Conservation (phyloP, 2,797 vertebrate genomes). For the Lemur catta region DNA sequence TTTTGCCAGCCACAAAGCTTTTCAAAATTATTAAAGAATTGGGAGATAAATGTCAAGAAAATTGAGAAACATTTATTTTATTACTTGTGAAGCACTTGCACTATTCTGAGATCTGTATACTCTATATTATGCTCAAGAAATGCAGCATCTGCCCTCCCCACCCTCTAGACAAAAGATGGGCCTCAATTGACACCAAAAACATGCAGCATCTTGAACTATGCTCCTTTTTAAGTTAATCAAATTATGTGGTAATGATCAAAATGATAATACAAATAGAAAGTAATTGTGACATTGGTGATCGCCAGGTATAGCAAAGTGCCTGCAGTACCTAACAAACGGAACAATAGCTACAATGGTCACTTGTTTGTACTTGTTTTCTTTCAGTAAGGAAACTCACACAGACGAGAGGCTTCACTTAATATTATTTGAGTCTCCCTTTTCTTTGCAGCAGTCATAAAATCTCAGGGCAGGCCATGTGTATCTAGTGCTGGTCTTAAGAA, state of each 20-base stretch:
- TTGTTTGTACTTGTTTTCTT: constrained; percentile 30
- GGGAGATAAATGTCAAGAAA: background rate
- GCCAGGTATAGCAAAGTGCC: background rate
- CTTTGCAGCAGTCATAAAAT: background rate
- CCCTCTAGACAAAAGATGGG: background rate
- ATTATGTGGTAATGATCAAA: background rate
- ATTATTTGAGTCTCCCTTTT: background rate
- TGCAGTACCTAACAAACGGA: background rate
- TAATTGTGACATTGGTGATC: background rate
- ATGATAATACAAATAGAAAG: background rate
- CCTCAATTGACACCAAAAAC: background rate
- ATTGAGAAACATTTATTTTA: background rate
- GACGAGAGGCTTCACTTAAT: background rate
- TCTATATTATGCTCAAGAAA: background rate
- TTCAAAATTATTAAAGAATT: constrained; percentile 3
- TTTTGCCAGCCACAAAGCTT: background rate
- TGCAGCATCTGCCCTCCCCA: background rate
- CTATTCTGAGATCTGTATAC: background rate
- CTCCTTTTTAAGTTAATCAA: background rate
- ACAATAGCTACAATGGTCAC: background rate
- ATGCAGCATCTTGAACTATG: background rate
- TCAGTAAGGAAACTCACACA: background rate
- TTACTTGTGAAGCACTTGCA: background rate
- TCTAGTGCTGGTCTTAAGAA: background rate
- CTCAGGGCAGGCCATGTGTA: background rate